phyloP scores from a whole-genome alignment of 2,888 invertebrate species.

The Drosophila melanosoma region DNA sequence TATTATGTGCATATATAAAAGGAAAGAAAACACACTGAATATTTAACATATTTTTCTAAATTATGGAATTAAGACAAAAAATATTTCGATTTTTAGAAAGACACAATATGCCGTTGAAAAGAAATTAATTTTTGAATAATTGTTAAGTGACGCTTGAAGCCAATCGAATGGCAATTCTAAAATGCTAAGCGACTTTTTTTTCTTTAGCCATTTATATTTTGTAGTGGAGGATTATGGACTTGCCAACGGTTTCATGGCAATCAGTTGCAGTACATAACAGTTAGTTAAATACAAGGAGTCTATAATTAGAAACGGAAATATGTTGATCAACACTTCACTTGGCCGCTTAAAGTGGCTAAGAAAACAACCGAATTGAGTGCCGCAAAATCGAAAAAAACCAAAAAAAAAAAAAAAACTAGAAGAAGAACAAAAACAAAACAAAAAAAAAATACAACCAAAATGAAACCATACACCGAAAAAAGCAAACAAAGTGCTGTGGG shows the following conservation, averaged over 20 bases:
- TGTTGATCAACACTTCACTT: slow-evolving; percentile 59
- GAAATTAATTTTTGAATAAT: neutral
- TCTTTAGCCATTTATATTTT: neutral
- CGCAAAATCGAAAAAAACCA: slow-evolving; percentile 20
- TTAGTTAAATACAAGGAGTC: slow-evolving; percentile 37
- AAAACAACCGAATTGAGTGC: slow-evolving; percentile 11
- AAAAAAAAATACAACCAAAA: slow-evolving; percentile 26
- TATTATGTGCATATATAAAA: neutral
- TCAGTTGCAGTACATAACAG: slow-evolving; percentile 25
- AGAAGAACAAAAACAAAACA: slow-evolving; percentile 2
- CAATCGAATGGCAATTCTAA: neutral
- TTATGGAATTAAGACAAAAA: neutral
- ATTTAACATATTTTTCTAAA: neutral
- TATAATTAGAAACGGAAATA: slow-evolving; percentile 64
- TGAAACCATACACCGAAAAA: slow-evolving; percentile 6
- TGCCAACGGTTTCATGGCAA: slow-evolving; percentile 30
- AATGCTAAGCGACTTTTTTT: neutral
- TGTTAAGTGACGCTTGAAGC: no score
- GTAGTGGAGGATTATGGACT: slow-evolving; percentile 3
- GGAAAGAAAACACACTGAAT: neutral
- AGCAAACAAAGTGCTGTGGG: slow-evolving; percentile 12
- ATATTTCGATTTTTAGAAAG: neutral
- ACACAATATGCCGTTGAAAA: neutral
- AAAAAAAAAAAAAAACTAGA: neutral
- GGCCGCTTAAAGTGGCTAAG: slow-evolving; percentile 27